Base-by-base conservation (phyloP, 2,888 invertebrate species). In the Sturmia bella region DNA sequence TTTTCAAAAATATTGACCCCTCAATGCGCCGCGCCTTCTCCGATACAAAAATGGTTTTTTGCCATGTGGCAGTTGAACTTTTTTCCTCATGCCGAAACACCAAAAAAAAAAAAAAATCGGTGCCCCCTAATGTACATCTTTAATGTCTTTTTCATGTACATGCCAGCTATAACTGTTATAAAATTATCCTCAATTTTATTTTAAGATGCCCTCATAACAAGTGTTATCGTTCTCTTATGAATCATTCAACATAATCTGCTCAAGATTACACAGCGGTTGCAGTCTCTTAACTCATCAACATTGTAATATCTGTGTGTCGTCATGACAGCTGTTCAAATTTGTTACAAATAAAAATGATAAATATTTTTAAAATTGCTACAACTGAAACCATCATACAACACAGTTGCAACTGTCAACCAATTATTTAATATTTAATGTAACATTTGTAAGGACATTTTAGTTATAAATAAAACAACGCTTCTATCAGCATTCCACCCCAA, bases 381-480 rank as follows among this genome's bases (percentile, higher is more conserved):
- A 41, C 21, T 12, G 12, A 21, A 21, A n/a, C 17, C 32, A 9
- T 43, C 2, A 6, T 39, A 32, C n/a, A n/a, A 37, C 19, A 37
- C 17, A 37, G 32, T 12, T 37, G 5, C 19, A 48, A 32, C 15
- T 39, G 37, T 37, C 27, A 57, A 70, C 7, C 48, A 48, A 48
- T 57, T 48, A 57, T 45, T 70, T 70, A 19, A 57, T 32, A 57
- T 32, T 4, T 15, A 45, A 15, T 24, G 48, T 21, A 69, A 32
- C 21, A 48, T 50, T 48, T 48, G 17, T 11, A 37, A 4, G 13
- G 32, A 3, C 3, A 56, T 11, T 37, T 37, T 37, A 17, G 32
- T 17, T 27, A 50, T 50, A 21, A 13, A 21, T 21, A 32, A 9
- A 32, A 32, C 3, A 32, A 32, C 3, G 9, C 9, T 27, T 27